Conservation (phyloP, 2,888 invertebrate species). For the Nymphalis urticae region DNA sequence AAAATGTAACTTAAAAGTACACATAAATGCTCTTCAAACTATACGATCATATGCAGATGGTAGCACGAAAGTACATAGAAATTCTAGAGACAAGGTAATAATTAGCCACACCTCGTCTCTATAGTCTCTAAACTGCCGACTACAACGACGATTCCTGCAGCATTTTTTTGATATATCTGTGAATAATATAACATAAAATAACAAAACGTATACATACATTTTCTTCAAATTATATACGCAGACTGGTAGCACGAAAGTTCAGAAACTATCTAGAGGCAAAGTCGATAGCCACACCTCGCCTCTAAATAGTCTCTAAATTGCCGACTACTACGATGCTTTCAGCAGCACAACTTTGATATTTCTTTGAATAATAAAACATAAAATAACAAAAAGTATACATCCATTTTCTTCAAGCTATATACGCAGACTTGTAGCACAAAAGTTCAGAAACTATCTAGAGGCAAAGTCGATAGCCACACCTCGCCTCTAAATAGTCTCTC, state of each 20-base stretch:
- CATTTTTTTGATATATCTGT: background rate
- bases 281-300: conserved; percentile 12
- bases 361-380: no score
- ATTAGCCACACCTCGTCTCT: conserved; percentile 1
- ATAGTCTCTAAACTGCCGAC: conserved; percentile 1
- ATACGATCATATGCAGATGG: background rate
- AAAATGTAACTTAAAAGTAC: no score
- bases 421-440: no score
- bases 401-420: no score
- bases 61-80: background rate
- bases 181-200: no score
- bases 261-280: conserved; percentile 15
- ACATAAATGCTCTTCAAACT: no score
- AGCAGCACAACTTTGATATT: no score
- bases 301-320: conserved; percentile 9
- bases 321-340: background rate
- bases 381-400: no score
- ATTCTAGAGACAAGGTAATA: conserved; percentile 10
- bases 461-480: no score
- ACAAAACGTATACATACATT: no score
- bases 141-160: background rate
- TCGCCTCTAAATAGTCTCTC: no score
- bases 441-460: no score
- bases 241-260: background rate
- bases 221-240: background rate